Evolutionary conservation across 2,797 vertebrate genomes (phyloP).

Genomic region (Heterohyrax brucei): DNA sequence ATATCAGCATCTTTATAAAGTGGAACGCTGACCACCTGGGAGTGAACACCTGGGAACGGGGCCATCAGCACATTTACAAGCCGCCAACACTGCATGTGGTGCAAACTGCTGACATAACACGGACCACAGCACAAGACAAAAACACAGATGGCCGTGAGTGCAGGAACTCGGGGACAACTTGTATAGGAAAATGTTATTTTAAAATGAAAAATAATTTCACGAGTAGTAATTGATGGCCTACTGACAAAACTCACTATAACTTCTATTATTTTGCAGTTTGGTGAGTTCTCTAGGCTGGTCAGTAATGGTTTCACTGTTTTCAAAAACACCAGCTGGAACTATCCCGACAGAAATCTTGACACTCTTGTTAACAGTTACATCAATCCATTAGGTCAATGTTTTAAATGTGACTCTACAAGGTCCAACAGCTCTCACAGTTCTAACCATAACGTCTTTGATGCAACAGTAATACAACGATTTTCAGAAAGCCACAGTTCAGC

Average conservation of each 20-base stretch:
- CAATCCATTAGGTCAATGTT: conserved; percentile 47
- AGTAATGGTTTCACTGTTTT: conserved; percentile 30
- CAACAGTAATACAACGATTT: conserved; percentile 41
- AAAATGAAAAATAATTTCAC: conserved; percentile 37
- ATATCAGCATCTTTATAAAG: background rate
- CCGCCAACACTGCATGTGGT: background rate
- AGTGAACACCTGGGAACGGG: background rate
- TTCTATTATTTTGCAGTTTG: conserved; percentile 5
- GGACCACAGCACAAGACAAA: background rate
- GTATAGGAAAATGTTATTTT: background rate
- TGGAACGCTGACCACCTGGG: background rate
- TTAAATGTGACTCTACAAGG: conserved; percentile 53
- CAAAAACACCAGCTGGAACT: conserved; percentile 40
- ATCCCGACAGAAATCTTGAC: conserved; percentile 14
- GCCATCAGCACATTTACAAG: background rate
- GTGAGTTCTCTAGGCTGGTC: background rate
- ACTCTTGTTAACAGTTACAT: conserved; percentile 42
- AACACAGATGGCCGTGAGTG: background rate
- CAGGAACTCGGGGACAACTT: background rate
- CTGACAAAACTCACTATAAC: conserved; percentile 57
- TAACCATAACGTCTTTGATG: conserved; percentile 16
- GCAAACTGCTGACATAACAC: background rate
- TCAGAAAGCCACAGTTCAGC: conserved; percentile 1
- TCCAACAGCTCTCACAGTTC: conserved; percentile 26
- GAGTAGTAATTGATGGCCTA: background rate